Percentiles rank a stretch among this genome's conserved stretches.
phyloP scores from a whole-genome alignment of 2,888 invertebrate species.

The Amphimallon solstitiale region DNA sequence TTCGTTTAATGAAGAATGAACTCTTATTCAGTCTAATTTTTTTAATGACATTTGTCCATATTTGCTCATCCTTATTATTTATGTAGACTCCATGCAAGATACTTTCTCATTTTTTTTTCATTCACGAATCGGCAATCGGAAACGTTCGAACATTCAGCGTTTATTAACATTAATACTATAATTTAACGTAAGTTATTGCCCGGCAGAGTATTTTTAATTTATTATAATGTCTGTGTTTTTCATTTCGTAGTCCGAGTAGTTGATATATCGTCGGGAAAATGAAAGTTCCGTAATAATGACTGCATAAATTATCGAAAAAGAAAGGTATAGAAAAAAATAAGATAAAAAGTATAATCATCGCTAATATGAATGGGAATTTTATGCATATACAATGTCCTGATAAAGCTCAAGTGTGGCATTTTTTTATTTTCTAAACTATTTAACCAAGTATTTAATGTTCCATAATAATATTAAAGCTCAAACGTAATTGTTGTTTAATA shows the following conservation, averaged over 20 bases:
- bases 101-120: conserved; percentile 6
- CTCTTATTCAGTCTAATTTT: not conserved
- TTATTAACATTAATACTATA: not conserved
- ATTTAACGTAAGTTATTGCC: conserved; percentile 10
- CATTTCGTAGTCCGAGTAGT: not conserved
- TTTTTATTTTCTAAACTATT: too few species aligned
- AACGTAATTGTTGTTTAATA: too few species aligned
- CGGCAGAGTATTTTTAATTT: conserved; percentile 10
- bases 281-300: conserved; percentile 17
- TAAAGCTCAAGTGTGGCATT: too few species aligned
- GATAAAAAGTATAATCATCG: too few species aligned
- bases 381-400: too few species aligned
- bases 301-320: conserved; percentile 25
- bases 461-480: too few species aligned
- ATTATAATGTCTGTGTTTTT: conserved; percentile 18
- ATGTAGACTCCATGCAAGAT: not conserved
- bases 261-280: conserved; percentile 15
- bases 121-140: not conserved
- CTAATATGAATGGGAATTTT: too few species aligned
- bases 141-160: not conserved
- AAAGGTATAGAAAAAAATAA: not conserved
- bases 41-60: conserved; percentile 2
- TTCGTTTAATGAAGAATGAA: not conserved
- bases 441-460: too few species aligned
- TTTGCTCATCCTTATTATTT: not conserved